phyloP scores from a whole-genome alignment of 2,113 vertebrate genomes.

The Brienomyrus brachyistius region DNA sequence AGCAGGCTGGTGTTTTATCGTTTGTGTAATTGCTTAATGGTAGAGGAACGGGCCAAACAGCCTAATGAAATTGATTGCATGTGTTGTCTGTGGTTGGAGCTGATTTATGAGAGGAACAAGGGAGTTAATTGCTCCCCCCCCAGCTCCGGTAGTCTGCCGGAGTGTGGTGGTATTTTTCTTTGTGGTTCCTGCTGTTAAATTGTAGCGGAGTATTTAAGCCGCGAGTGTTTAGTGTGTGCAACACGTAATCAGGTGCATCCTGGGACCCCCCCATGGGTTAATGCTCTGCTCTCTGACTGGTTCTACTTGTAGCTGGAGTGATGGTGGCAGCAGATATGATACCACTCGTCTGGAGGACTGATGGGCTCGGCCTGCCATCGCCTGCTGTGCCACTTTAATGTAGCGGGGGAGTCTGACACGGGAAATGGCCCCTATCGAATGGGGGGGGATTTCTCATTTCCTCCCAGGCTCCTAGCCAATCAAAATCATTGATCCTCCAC shows the following conservation, averaged over 20 bases:
- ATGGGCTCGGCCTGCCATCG: neutral
- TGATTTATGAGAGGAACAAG: constrained; percentile 11
- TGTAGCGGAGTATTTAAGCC: neutral
- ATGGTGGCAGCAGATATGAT: neutral
- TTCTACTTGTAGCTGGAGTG: neutral
- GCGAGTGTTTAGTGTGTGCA: too few species aligned
- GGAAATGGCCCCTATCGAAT: constrained; percentile 4
- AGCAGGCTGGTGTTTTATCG: constrained; percentile 7
- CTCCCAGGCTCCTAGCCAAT: neutral
- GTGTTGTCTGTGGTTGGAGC: neutral
- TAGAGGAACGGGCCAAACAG: constrained; percentile 5
- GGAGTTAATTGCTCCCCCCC: neutral
- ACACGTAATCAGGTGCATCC: neutral
- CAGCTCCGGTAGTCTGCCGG: neutral
- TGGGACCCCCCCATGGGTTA: neutral
- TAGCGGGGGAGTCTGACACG: neutral
- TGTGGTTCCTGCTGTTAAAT: neutral
- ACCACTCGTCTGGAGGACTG: neutral
- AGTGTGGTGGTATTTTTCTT: neutral
- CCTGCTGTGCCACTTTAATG: neutral
- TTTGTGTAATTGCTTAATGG: constrained; percentile 19
- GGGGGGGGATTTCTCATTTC: neutral
- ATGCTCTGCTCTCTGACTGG: neutral
- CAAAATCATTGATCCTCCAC: constrained; percentile 9
- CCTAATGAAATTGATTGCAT: constrained; percentile 15